Evolutionary conservation across 2,113 vertebrate species (phyloP).

Genomic region (Pteronura brasiliensis): DNA sequence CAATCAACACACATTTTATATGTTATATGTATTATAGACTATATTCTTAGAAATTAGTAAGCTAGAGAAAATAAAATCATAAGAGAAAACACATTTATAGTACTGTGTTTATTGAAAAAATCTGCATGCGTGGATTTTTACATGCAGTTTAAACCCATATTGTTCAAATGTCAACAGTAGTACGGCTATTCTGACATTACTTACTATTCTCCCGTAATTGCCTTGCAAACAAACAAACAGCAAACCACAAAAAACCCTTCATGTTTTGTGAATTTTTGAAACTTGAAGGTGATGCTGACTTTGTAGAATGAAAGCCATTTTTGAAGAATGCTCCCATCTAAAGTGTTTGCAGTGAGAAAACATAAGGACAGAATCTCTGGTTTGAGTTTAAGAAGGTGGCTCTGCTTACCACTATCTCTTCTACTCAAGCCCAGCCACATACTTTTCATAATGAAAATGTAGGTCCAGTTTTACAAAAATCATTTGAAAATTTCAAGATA

Average conservation of each 20-base stretch:
- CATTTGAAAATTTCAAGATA: not conserved
- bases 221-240: not conserved
- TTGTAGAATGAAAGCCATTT: not conserved
- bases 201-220: not conserved
- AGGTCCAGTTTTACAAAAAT: not conserved
- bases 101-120: not conserved
- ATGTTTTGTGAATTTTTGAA: not conserved
- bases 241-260: not conserved
- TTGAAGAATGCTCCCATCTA: not conserved
- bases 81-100: not conserved
- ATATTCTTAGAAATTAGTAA: not conserved
- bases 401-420: not conserved
- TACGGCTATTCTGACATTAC: not conserved
- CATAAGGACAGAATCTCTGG: not conserved
- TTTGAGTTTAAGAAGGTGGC: not conserved
- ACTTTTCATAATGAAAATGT: not conserved
- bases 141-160: not conserved
- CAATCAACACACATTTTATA: not conserved
- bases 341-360: not conserved
- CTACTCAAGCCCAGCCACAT: not conserved
- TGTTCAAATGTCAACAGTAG: not conserved
- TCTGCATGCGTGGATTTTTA: not conserved
- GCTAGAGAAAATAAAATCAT: not conserved
- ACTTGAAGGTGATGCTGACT: not conserved
- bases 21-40: not conserved